Evolutionary conservation across 2,113 vertebrate genomes (phyloP), one percentile per base, ranked within the genome.

Genomic region (Myotis lucifugus): DNA sequence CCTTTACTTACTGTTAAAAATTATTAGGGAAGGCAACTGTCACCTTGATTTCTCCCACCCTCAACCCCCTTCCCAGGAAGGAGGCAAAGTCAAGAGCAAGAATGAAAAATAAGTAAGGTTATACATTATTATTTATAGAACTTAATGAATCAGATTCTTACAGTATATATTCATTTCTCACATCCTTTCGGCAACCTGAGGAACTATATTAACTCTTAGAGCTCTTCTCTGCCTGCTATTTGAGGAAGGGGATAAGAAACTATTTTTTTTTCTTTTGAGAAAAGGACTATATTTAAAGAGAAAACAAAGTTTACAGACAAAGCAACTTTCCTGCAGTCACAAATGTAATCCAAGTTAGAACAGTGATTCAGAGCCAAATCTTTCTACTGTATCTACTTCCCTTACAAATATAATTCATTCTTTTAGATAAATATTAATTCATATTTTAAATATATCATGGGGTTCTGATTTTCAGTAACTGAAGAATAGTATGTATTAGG

Each of bases 71-170:
- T 54, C 21, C 34, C 67, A 8, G 64, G 15, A 59, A 85, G n/a
- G 27, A 88, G 9, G 25, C 34, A 73, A 93, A 70, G 40, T 46
- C 15, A 90, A 94, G 23, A 69, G 15, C 29, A 87, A 95, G 34
- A 42, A 73, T 81, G 61, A 88, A 72, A 78, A 88, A 56, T 42
- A 13, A n/a, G n/a, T n/a, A n/a, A 70, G 50, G 34, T 34, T 61
- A 19, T 25, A 18, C 8, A 34, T 34, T 52, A 7, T 19, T 87
- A 92, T 70, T 96, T 85, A 67, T 46, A 92, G 72, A 78, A 64
- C 54, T 74, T 77, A 92, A 87, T 54, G 54, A 85, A 74, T 90
- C 77, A 85, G 48, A 92, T 66, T 90, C 81, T 88, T 48, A 56
- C 0, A 78, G 50, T 56, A 48, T 4, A 48, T 23, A 66, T 6